Evolutionary conservation across 1,140 invertebrate species (phyloP).

Genomic region (Neomicropteryx cornuta): DNA sequence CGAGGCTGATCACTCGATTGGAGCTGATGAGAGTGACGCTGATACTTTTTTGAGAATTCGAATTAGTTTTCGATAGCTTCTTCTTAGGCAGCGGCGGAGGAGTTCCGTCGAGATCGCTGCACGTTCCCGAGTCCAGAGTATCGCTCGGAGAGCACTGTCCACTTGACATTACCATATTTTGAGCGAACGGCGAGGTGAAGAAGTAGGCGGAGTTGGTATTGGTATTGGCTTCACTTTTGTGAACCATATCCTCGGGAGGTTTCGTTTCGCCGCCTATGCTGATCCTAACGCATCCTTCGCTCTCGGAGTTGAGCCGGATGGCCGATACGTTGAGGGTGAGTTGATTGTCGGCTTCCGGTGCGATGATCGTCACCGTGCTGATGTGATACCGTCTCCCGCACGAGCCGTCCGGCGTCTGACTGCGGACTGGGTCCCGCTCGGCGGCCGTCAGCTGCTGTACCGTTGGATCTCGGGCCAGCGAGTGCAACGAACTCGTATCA

Average conservation of each 20-base stretch:
- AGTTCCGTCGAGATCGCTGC: slow-evolving; percentile 67
- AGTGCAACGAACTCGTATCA: slow-evolving; percentile 38
- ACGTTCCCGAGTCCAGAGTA: slow-evolving; percentile 69
- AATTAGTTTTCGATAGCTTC: slow-evolving; percentile 39
- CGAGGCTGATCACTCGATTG: slow-evolving; percentile 36
- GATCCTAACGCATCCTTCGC: slow-evolving; percentile 31
- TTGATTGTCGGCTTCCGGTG: slow-evolving; percentile 10
- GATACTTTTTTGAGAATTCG: slow-evolving; percentile 25
- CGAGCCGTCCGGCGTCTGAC: slow-evolving; percentile 19
- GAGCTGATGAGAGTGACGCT: slow-evolving; percentile 37
- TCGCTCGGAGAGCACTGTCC: slow-evolving; percentile 68
- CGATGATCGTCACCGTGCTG: slow-evolving; percentile 3
- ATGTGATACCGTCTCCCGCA: not conserved
- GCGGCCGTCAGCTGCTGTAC: slow-evolving; percentile 48
- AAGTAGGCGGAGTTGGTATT: slow-evolving; percentile 36
- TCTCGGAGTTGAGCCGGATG: slow-evolving; percentile 11
- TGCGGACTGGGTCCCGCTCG: slow-evolving; percentile 39
- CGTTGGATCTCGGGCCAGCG: slow-evolving; percentile 39
- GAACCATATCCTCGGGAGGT: slow-evolving; percentile 19
- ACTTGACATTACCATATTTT: slow-evolving; percentile 52
- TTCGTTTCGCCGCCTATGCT: slow-evolving; percentile 27
- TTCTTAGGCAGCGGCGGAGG: slow-evolving; percentile 60
- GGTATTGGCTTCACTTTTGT: slow-evolving; percentile 15
- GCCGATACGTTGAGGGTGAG: slow-evolving; percentile 11
- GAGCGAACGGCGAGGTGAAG: slow-evolving; percentile 41